These are phyloP conservation scores for Phalanger gymnotis DNA, from an alignment of 2,797 vertebrate genomes.

Conservation along the genomic window DNA sequence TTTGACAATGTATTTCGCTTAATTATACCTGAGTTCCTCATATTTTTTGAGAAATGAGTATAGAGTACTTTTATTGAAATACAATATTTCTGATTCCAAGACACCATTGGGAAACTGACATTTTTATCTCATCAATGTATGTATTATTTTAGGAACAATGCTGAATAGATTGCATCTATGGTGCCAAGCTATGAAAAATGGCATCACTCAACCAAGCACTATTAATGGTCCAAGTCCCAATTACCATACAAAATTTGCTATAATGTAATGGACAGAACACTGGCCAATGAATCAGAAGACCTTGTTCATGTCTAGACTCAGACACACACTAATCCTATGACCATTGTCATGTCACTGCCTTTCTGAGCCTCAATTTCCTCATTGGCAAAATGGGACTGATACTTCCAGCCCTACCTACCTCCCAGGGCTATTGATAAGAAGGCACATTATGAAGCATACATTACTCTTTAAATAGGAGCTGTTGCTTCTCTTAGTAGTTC, in stretches of 20 bases:
- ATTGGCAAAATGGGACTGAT: too few relatives aligned
- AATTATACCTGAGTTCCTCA: background rate
- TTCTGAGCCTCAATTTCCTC: background rate
- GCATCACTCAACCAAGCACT: background rate
- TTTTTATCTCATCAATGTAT: background rate
- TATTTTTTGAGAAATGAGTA: background rate
- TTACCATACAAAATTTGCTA: background rate
- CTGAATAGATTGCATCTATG: background rate
- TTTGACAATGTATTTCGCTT: slow-evolving; percentile 4
- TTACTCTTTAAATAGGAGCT: too few relatives aligned
- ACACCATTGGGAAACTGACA: slow-evolving; percentile 20
- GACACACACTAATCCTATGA: too few relatives aligned
- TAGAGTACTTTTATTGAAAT: slow-evolving; percentile 39
- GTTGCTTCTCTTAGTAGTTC: too few relatives aligned
- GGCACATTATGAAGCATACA: too few relatives aligned
- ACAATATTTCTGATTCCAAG: slow-evolving; percentile 29
- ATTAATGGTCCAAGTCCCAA: background rate
- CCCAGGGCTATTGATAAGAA: too few relatives aligned
- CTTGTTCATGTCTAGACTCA: background rate
- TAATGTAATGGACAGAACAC: background rate
- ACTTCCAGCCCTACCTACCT: background rate
- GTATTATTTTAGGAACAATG: background rate
- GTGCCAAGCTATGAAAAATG: slow-evolving; percentile 7
- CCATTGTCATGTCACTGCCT: background rate
- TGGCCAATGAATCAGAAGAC: background rate